Base-by-base conservation (phyloP, 1,140 invertebrate species). In the Calephelis nemesis region DNA sequence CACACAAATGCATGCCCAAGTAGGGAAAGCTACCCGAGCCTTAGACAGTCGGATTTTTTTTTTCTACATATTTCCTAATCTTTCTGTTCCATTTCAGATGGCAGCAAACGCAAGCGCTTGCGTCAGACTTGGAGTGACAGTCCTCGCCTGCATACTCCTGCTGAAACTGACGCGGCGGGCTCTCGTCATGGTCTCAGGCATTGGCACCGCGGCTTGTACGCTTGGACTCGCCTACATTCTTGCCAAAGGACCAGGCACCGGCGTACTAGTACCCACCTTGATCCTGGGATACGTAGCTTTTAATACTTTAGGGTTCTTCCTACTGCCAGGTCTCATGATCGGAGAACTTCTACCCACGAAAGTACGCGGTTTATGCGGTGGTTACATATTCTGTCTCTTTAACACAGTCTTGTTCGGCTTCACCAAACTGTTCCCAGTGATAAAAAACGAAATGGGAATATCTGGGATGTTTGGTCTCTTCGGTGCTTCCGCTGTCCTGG, bases 271-370 rank as follows among this genome's bases (percentile, higher is more conserved):
- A 0, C 93, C 93, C 0, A 73, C 83, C 0, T 93, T 94, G 65
- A 85, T 96, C 0, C 73, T 96, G 5, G 76, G 93, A 10, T 96
- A 96, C 76, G 94, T 96, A 3, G 94, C 93, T 1, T 93, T 94
- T 63, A 96, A 96, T 76, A 96, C 95, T 0, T 76, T 95, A 13
- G 94, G 95, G n/a, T 93, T 96, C 58, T 94, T 96, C 91, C 90
- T 94, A 7, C 90, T 96, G 52, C 95, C 95, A 0, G 94, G 94
- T 30, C 92, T 96, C 15, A 94, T 96, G 93, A 92, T 95, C 12
- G 94, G 95, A 0, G 95, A 96, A 84, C 87, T 96, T 5, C 92
- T 95, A 3, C 95, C 95, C 7, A 93, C 94, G 1, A 94, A 93
- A 80, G 93, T 94, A 3, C 90, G 95, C 12, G 94, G 94, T 3